Evolutionary conservation across 2,797 vertebrate genomes (phyloP), one percentile per base, ranked within the genome.

Genomic region (Gambusia yucatana): DNA sequence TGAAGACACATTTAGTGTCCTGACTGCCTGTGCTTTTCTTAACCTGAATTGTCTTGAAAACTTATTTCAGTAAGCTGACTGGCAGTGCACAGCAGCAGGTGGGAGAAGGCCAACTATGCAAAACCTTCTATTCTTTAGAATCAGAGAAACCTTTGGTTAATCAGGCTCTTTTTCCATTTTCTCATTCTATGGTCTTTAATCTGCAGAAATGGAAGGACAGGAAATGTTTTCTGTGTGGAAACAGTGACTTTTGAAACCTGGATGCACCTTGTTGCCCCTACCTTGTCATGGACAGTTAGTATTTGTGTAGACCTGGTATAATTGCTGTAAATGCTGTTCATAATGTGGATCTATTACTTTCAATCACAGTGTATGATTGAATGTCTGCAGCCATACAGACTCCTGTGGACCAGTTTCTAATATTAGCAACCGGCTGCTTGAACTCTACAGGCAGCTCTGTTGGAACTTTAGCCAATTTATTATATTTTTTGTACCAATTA

Each of bases 341-440:
- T 65, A 39, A 36, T 39, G 16, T 65, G 61, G 33, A 39, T 65
- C 61, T 65, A 39, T 65, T 65, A 65, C 61, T 65, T 65, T 65
- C 61, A 36, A 65, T 65, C 61, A 65, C 16, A 65, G 61, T 28
- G 14, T 17, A 39, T 65, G 16, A 39, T 39, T 36, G 33, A 63
- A 63, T 36, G 59, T 63, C 59, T 36, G 36, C 33, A 39, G 36
- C 33, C 39, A 39, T 67, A 67, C 41, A 67, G 20, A 67, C 63
- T 67, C 63, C 63, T 39, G 36, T 6, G 17, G 39, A 20, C 63
- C 63, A 41, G 8, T 67, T 67, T 65, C 33, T 65, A 65, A 67
- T 67, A 67, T 41, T 25, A 67, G 63, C 22, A 67, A 41, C 17
- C 1, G 33, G 36, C 36, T 36, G 30, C 61, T 36, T 63, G 59